Conservation (phyloP, 2,113 vertebrate species). For the Elanoides forficatus region DNA sequence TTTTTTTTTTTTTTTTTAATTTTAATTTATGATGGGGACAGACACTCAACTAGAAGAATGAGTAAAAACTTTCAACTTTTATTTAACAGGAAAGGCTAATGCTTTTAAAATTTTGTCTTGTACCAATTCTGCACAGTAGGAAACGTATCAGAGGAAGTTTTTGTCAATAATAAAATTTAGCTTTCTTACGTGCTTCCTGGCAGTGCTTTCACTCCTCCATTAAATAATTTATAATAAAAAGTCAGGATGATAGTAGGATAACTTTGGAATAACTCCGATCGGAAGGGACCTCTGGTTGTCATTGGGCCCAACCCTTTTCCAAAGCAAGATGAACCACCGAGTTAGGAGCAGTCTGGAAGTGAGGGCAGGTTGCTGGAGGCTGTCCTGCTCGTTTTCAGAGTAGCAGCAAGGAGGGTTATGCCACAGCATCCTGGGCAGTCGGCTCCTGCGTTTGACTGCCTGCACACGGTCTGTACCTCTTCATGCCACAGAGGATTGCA, state of each 20-base stretch:
- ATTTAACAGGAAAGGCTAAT: neutral
- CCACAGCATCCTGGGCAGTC: neutral
- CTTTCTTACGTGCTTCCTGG: neutral
- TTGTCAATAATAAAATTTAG: neutral
- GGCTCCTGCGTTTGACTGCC: accelerated
- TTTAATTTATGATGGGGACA: neutral
- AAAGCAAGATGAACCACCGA: neutral
- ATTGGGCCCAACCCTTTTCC: neutral
- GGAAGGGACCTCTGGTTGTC: neutral
- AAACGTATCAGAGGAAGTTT: neutral
- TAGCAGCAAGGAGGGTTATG: neutral
- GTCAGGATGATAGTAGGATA: neutral
- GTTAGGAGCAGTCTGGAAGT: neutral
- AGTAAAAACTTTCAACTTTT: neutral
- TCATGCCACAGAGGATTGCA: neutral
- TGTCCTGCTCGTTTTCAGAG: neutral
- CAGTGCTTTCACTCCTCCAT: neutral
- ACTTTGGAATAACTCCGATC: neutral
- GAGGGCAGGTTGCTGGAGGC: neutral
- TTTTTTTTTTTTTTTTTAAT: neutral
- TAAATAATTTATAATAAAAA: neutral
- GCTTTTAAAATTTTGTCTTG: neutral
- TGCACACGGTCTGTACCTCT: neutral
- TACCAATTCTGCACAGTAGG: neutral
- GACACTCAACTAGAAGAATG: neutral